Evolutionary conservation across 2,797 vertebrate genomes (phyloP), one percentile per base, ranked within the genome.

Genomic region (Myotis pilosus): DNA sequence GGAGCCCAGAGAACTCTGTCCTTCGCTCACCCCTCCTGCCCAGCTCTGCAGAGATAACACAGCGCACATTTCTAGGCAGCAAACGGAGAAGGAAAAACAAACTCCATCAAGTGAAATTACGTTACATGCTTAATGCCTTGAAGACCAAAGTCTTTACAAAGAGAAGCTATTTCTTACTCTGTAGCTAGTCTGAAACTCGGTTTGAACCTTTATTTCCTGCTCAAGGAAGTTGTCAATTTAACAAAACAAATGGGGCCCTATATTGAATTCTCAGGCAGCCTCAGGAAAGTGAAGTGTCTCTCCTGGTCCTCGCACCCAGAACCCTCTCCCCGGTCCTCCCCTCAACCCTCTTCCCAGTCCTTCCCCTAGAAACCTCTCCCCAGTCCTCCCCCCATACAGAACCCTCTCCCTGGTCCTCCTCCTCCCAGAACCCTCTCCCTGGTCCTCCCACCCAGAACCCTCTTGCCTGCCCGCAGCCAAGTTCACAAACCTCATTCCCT

Each of bases 191-290:
- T 93, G 89, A 91, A 94, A 91, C 93, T 92, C 74, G 19, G 93
- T 93, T 88, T 87, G 86, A 96, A 85, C 93, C 91, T 95, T 95
- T 89, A 81, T 96, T 97, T 96, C 97, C 96, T 96, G 93, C 85
- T 84, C 55, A 95, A 96, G 96, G 96, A 97, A 97, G 96, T 92
- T 89, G 95, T 96, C 96, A 95, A 95, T 96, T 97, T 91, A 94
- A 69, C 86, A 89, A 93, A 95, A 96, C 92, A 94, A 89, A 97
- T 95, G 92, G 51, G 78, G 75, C 74, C 85, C 72, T 84, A 6
- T 30, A 69, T 30, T 30, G 88, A 94, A 95, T 30, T 84, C 47
- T 90, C 53, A 0, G 2, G 41, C 41, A 22, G 38, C 82, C 74
- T 84, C 51, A 49, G 83, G 75, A 53, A 25, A 49, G 51, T 33